Conservation (phyloP, 2,113 vertebrate genomes). For the Plectropomus leopardus region DNA sequence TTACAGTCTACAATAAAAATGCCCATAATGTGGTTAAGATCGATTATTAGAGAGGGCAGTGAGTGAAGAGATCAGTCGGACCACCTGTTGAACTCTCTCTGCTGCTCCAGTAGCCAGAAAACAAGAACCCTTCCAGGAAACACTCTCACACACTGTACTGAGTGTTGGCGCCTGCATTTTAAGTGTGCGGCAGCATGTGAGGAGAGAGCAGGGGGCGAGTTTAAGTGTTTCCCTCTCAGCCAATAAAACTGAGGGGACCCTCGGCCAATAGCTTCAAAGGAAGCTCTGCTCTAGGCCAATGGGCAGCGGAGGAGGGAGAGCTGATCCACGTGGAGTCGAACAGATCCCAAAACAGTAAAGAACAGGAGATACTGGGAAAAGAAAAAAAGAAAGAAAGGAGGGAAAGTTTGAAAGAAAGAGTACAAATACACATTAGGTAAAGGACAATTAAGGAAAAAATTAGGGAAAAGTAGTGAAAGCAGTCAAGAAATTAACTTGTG, state of each 20-base stretch:
- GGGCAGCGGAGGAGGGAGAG: conserved; percentile 3
- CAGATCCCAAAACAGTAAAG: conserved; percentile 44
- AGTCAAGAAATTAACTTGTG: background rate
- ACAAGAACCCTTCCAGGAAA: conserved; percentile 50
- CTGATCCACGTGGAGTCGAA: conserved; percentile 24
- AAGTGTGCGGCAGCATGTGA: conserved; percentile 49
- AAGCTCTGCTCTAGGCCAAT: conserved; percentile 34
- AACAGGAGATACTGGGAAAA: conserved; percentile 19
- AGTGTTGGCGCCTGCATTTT: conserved; percentile 27
- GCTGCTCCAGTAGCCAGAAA: background rate
- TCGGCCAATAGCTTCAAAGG: conserved; percentile 4
- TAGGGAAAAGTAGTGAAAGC: background rate
- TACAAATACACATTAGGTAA: background rate
- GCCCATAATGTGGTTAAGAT: conserved; percentile 10
- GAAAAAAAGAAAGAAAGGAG: background rate
- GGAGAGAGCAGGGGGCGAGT: conserved; percentile 6
- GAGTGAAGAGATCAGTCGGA: background rate
- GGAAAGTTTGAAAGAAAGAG: background rate
- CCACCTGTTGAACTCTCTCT: conserved; percentile 43
- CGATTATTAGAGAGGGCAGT: background rate
- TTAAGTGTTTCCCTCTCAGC: background rate
- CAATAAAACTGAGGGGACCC: conserved; percentile 17
- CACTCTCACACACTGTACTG: background rate
- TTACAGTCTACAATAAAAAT: background rate
- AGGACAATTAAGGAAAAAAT: background rate